Conservation (phyloP, 2,113 vertebrate species). For the Eidolon helvum region DNA sequence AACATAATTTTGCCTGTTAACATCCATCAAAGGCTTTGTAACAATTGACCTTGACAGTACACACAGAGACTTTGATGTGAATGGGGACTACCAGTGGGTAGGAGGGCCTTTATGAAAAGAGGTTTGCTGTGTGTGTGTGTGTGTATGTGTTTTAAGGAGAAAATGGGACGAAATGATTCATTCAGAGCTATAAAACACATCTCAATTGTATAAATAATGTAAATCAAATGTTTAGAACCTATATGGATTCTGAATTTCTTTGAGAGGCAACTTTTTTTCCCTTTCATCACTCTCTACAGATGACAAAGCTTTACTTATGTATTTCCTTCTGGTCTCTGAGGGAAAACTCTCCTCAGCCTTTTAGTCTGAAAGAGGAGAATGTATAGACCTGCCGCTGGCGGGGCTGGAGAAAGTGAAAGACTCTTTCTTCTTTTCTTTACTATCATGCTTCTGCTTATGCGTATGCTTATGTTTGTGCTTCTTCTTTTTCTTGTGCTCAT, state of each 20-base stretch:
- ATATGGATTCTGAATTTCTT: constrained; percentile 56
- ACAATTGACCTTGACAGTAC: constrained; percentile 73
- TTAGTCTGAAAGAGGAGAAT: constrained; percentile 93
- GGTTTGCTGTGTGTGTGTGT: constrained; percentile 56
- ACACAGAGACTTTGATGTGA: constrained; percentile 70
- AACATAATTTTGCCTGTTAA: constrained; percentile 53
- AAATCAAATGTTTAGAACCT: constrained; percentile 64
- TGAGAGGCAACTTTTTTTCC: neutral
- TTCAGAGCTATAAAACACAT: constrained; percentile 62
- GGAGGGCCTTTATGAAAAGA: constrained; percentile 9
- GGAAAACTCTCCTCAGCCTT: neutral
- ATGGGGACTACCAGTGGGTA: constrained; percentile 63
- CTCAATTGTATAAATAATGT: constrained; percentile 45
- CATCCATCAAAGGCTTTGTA: constrained; percentile 77
- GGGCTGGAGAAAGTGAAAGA: constrained; percentile 91
- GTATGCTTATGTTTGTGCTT: constrained; percentile 96
- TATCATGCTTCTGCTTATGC: constrained; percentile 95
- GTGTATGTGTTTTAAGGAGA: constrained; percentile 61
- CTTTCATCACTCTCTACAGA: constrained; percentile 37
- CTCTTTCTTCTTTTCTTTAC: constrained; percentile 90
- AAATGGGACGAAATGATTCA: constrained; percentile 70
- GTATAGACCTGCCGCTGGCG: constrained; percentile 90
- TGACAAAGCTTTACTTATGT: constrained; percentile 29
- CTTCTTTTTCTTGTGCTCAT: constrained; percentile 98
- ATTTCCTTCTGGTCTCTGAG: neutral